Percentiles rank a stretch among this genome's conserved stretches.
Evolutionary conservation across 2,888 invertebrate genomes (phyloP).

Genomic region (Reticulitermes lucifugus): DNA sequence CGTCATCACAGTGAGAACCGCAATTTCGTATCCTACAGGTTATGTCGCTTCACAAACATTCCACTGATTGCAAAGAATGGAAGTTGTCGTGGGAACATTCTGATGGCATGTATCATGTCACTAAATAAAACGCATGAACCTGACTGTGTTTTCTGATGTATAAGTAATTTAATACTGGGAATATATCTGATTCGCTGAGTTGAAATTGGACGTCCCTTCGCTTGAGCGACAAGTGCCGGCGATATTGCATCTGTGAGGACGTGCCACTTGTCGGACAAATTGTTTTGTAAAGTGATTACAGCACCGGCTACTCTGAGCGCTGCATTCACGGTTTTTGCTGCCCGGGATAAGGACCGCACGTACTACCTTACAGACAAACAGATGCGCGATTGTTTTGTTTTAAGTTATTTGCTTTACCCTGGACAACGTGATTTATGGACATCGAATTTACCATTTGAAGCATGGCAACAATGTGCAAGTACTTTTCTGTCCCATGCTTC

Average conservation of each 20-base stretch:
- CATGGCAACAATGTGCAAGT: too few relatives aligned
- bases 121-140: conserved; percentile 13
- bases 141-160: conserved; percentile 14
- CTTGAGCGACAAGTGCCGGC: not conserved
- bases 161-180: conserved; percentile 17
- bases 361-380: too few relatives aligned
- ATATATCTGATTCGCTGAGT: conserved; percentile 18
- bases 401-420: too few relatives aligned
- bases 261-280: conserved; percentile 81
- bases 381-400: too few relatives aligned
- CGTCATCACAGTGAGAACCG: too few relatives aligned
- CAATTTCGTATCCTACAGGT: too few relatives aligned
- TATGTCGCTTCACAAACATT: not conserved
- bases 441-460: too few relatives aligned
- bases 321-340: not conserved
- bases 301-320: not conserved
- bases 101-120: not conserved
- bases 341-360: too few relatives aligned
- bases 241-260: conserved; percentile 56
- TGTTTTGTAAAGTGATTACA: conserved; percentile 84
- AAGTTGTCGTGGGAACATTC: not conserved
- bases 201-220: not conserved
- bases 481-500: too few relatives aligned
- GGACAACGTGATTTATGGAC: too few relatives aligned
- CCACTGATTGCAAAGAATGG: not conserved